Conservation (phyloP, 2,888 invertebrate genomes). For the Acrobasis consociella region DNA sequence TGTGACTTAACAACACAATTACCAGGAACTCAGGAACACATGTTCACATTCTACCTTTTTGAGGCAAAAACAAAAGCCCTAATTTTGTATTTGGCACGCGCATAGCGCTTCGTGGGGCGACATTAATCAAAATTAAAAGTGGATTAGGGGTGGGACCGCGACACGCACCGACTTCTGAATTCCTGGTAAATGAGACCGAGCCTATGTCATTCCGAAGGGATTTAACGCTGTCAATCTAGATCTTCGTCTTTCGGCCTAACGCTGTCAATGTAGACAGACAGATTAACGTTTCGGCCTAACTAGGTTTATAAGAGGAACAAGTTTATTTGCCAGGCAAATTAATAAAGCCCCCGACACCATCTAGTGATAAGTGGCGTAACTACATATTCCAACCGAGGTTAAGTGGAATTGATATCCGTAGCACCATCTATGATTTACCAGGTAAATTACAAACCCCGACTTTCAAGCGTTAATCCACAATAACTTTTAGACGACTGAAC, state of each 20-base stretch:
- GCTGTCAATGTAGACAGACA: too few species aligned
- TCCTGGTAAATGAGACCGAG: slow-evolving; percentile 25
- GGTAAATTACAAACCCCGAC: too few species aligned
- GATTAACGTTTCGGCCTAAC: too few species aligned
- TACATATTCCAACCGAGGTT: too few species aligned
- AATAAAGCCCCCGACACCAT: too few species aligned
- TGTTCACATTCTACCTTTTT: neutral
- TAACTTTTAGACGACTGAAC: too few species aligned
- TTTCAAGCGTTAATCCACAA: too few species aligned
- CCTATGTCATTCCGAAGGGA: slow-evolving; percentile 16
- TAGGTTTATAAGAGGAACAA: too few species aligned
- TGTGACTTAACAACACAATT: neutral
- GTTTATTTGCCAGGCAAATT: too few species aligned
- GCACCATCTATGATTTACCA: too few species aligned
- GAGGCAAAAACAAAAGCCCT: slow-evolving; percentile 37
- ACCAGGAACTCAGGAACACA: neutral
- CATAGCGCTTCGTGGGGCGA: slow-evolving; percentile 39
- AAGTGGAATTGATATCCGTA: too few species aligned
- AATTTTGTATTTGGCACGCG: slow-evolving; percentile 50
- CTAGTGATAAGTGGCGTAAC: too few species aligned
- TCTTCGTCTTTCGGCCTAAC: neutral
- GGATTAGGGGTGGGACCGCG: slow-evolving; percentile 62
- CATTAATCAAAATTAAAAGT: slow-evolving; percentile 81
- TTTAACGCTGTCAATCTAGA: slow-evolving; percentile 22
- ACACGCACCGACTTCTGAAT: slow-evolving; percentile 33